A percentile compares a stretch with the other conserved stretches of the same genome.
Evolutionary conservation across 2,888 invertebrate species (phyloP).

Genomic region (Tipula confusa): DNA sequence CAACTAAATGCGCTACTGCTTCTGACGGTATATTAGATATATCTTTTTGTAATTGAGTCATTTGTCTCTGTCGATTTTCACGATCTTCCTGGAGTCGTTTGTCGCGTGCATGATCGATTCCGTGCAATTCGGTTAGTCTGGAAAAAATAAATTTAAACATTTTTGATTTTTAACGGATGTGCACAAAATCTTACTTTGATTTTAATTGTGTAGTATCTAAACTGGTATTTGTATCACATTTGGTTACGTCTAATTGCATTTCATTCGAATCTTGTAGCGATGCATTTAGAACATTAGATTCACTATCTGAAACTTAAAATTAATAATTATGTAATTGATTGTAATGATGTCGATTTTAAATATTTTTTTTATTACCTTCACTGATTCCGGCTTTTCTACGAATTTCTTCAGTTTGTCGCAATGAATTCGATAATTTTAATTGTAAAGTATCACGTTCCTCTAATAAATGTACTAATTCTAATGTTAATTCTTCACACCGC

Average conservation of each 20-base stretch:
- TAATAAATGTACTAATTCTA: slow-evolving; percentile 74
- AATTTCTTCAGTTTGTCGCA: slow-evolving; percentile 67
- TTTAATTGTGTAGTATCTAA: not conserved
- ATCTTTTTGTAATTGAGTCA: slow-evolving; percentile 69
- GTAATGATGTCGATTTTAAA: not conserved
- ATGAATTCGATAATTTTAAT: slow-evolving; percentile 72
- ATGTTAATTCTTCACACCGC: slow-evolving; percentile 78
- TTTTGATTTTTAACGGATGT: not conserved
- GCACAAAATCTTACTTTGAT: not conserved
- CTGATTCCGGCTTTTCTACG: slow-evolving; percentile 41
- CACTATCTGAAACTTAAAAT: not conserved
- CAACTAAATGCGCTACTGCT: slow-evolving; percentile 67
- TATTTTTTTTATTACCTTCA: not conserved
- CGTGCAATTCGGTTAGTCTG: slow-evolving; percentile 65
- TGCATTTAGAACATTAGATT: not conserved
- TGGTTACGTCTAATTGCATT: not conserved
- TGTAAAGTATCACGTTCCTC: slow-evolving; percentile 84
- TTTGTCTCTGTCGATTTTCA: slow-evolving; percentile 68
- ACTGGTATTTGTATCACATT: slow-evolving; percentile 25
- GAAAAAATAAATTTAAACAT: not conserved
- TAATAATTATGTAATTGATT: not conserved
- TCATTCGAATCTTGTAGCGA: not conserved
- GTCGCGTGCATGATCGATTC: slow-evolving; percentile 69
- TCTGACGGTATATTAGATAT: slow-evolving; percentile 68
- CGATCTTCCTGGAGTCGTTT: slow-evolving; percentile 71